These are phyloP conservation scores for Perca flavescens DNA, from an alignment of 2,113 vertebrate genomes.

Conservation along the genomic window DNA sequence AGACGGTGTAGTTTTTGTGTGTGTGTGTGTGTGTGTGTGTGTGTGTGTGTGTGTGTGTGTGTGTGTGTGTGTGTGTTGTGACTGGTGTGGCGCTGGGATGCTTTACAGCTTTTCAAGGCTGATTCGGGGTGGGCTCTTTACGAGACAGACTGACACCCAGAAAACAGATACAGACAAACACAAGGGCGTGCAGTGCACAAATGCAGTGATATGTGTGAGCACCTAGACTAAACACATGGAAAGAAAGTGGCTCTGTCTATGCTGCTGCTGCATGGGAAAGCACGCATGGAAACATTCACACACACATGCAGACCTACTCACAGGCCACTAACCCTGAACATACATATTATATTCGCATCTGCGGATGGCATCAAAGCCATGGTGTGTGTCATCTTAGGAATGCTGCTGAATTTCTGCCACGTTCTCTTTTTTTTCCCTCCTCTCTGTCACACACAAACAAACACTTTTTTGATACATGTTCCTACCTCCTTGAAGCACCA, in stretches of 20 bases:
- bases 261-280: conserved; percentile 51
- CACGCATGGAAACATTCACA: conserved; percentile 48
- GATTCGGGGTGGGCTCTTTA: conserved; percentile 56
- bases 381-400: conserved; percentile 68
- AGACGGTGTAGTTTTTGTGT: conserved; percentile 3
- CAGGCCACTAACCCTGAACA: conserved; percentile 43
- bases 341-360: conserved; percentile 71
- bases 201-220: conserved; percentile 35
- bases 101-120: conserved; percentile 52
- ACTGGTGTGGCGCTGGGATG: conserved; percentile 20
- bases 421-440: conserved; percentile 3
- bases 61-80: conserved; percentile 27
- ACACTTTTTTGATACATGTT: conserved; percentile 31
- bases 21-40: conserved; percentile 13
- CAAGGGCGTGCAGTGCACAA: conserved; percentile 1
- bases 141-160: conserved; percentile 40
- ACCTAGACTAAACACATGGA: conserved; percentile 66
- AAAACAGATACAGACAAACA: conserved; percentile 42
- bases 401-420: conserved; percentile 44
- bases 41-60: conserved; percentile 15
- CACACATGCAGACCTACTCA: conserved; percentile 17
- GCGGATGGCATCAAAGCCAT: conserved; percentile 62
- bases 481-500: conserved; percentile 97
- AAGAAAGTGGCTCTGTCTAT: conserved; percentile 44
- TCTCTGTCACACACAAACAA: conserved; percentile 5